phyloP scores from a whole-genome alignment of 1,140 invertebrate species.

The Ericerus pela region DNA sequence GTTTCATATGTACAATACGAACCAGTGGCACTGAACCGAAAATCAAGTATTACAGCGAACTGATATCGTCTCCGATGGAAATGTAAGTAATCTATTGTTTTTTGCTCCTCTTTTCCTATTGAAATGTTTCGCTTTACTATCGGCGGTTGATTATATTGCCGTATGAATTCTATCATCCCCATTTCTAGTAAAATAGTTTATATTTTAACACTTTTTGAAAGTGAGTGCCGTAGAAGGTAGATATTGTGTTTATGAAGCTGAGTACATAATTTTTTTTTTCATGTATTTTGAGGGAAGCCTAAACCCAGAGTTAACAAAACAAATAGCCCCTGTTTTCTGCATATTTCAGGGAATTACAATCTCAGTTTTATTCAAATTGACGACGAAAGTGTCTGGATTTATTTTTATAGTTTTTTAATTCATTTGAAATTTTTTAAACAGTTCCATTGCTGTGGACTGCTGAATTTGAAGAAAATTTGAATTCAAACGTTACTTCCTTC shows the following conservation, averaged over 20 bases:
- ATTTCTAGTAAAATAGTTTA: no score
- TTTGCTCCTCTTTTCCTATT: neutral
- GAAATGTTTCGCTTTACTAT: neutral
- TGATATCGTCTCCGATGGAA: conserved; percentile 50
- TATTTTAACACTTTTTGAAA: no score
- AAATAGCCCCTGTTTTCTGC: no score
- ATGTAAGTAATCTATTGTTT: conserved; percentile 35
- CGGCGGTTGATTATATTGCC: neutral
- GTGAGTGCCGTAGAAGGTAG: no score
- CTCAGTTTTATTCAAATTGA: no score
- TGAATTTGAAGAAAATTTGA: neutral
- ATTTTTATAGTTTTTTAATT: neutral
- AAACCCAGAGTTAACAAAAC: no score
- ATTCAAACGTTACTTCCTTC: no score
- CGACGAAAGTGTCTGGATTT: neutral
- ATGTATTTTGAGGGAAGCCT: no score
- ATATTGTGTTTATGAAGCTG: no score
- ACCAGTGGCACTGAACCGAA: conserved; percentile 99
- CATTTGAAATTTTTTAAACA: neutral
- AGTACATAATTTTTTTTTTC: no score
- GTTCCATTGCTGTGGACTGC: neutral
- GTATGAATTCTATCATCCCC: neutral
- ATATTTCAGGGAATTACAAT: no score
- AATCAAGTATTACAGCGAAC: conserved; percentile 92
- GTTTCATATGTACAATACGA: conserved; percentile 70